These are phyloP conservation scores for Mallotus villosus DNA, from an alignment of 2,797 vertebrate species.

Conservation along the genomic window DNA sequence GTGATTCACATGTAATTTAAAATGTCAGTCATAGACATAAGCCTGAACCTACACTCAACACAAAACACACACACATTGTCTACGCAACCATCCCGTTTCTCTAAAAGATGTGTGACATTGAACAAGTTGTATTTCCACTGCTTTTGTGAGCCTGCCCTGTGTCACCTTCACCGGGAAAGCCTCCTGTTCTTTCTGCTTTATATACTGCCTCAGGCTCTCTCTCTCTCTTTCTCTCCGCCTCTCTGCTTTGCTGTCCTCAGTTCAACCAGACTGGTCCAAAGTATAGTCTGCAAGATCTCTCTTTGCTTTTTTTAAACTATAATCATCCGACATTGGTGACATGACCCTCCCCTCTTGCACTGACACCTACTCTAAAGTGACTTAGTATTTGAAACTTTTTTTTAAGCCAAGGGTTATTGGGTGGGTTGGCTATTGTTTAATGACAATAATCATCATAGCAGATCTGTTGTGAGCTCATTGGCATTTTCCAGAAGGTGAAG, in stretches of 20 bases:
- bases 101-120: too few relatives aligned
- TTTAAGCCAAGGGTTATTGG: too few relatives aligned
- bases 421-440: too few relatives aligned
- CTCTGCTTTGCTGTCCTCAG: background rate
- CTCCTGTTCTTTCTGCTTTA: background rate
- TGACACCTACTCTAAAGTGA: too few relatives aligned
- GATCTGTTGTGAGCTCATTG: background rate
- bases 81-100: too few relatives aligned
- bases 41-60: background rate
- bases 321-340: too few relatives aligned
- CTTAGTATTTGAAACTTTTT: too few relatives aligned
- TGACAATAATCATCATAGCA: background rate
- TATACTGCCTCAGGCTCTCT: background rate
- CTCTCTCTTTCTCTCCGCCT: background rate
- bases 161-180: too few relatives aligned
- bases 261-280: too few relatives aligned
- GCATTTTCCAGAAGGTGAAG: background rate
- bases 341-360: too few relatives aligned
- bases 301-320: too few relatives aligned
- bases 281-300: too few relatives aligned
- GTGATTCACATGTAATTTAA: constrained; percentile 45
- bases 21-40: background rate
- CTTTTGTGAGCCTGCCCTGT: background rate
- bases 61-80: background rate
- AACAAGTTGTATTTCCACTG: background rate